Percentiles rank a stretch among this genome's conserved stretches.
Evolutionary conservation across 2,797 vertebrate genomes (phyloP).

Genomic region (Platyrinchus mystaceus): DNA sequence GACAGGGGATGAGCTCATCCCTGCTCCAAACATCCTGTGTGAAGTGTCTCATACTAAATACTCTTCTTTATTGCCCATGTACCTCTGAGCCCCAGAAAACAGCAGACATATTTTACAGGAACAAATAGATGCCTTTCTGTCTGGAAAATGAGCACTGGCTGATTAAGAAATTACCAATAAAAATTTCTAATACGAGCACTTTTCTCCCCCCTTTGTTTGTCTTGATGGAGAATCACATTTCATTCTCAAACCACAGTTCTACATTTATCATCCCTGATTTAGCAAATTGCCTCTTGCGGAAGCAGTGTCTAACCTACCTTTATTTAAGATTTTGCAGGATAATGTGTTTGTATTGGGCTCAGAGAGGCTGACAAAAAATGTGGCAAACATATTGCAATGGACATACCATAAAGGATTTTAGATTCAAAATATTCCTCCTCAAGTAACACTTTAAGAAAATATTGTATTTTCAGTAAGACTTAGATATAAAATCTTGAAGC

Average conservation of each 20-base stretch:
- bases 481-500: constrained; percentile 10
- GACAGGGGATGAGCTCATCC: not conserved
- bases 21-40: not conserved
- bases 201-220: not conserved
- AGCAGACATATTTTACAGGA: not conserved
- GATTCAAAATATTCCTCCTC: constrained; percentile 39
- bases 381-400: constrained; percentile 17
- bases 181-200: not conserved
- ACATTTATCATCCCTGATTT: constrained; percentile 57
- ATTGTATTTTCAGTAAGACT: constrained; percentile 19
- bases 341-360: constrained; percentile 42
- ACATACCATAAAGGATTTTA: constrained; percentile 35
- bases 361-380: not conserved
- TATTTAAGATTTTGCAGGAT: constrained; percentile 30
- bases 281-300: constrained; percentile 35
- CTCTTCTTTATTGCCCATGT: not conserved
- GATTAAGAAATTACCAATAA: constrained; percentile 12
- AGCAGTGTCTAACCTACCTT: constrained; percentile 33
- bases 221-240: constrained; percentile 26
- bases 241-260: not conserved
- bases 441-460: constrained; percentile 34
- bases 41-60: not conserved
- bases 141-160: not conserved
- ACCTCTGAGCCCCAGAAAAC: not conserved
- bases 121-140: not conserved